Percentiles rank a stretch among this genome's conserved stretches.
These are phyloP conservation scores for Lissocephala sabroskyi DNA, from an alignment of 2,888 invertebrate species.

Conservation along the genomic window DNA sequence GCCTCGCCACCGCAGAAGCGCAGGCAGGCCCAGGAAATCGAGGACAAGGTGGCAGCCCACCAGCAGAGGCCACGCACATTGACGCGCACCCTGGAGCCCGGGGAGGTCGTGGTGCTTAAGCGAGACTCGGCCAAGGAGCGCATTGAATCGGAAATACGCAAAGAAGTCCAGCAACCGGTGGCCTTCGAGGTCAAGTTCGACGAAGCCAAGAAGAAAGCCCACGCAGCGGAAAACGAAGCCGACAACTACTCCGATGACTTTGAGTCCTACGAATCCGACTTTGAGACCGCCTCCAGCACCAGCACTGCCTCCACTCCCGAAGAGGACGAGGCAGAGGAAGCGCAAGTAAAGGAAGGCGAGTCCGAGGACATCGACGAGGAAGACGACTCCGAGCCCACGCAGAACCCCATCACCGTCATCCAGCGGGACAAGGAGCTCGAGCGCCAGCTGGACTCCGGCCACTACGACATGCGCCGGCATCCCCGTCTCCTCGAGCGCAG, in stretches of 20 bases:
- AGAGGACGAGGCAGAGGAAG: constrained; percentile 8
- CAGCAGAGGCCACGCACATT: constrained; percentile 27
- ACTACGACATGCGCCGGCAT: constrained; percentile 72
- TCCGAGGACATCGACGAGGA: constrained; percentile 32
- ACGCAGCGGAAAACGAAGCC: constrained; percentile 22
- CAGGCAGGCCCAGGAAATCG: constrained; percentile 28
- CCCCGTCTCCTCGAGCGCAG: constrained; percentile 21
- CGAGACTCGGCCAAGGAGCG: constrained; percentile 44
- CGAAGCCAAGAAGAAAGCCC: constrained; percentile 12
- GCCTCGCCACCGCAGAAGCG: constrained; percentile 68
- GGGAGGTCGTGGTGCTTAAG: constrained; percentile 64
- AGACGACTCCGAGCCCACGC: constrained; percentile 65
- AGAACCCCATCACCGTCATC: constrained; percentile 67
- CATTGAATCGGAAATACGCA: constrained; percentile 33
- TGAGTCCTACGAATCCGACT: constrained; percentile 76
- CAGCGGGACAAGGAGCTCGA: constrained; percentile 73
- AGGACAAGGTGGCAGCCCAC: background rate
- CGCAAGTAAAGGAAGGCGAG: background rate
- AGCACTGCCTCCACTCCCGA: no score
- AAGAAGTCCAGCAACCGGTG: constrained; percentile 53
- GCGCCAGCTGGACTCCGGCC: constrained; percentile 76
- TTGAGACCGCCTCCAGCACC: constrained; percentile 70
- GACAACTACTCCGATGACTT: constrained; percentile 75
- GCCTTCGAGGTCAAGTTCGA: constrained; percentile 70
- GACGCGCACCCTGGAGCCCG: constrained; percentile 62